Evolutionary conservation across 2,797 vertebrate species (phyloP).

Genomic region (Coregonus suidteri): DNA sequence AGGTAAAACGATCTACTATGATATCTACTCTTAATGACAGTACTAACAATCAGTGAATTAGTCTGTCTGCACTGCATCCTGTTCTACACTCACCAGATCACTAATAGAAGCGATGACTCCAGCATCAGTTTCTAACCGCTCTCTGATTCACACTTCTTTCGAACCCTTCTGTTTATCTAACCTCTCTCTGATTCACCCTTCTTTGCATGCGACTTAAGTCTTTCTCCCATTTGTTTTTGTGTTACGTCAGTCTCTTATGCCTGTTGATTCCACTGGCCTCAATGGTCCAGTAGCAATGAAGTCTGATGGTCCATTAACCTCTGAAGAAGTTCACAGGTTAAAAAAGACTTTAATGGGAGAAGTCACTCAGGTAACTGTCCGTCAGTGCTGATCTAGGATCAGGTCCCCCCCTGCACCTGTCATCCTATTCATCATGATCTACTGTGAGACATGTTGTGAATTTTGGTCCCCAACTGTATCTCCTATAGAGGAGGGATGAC

Average conservation of each 20-base stretch:
- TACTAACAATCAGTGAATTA: neutral
- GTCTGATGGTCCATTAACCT: constrained; percentile 89
- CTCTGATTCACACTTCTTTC: constrained; percentile 39
- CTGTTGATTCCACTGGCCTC: constrained; percentile 86
- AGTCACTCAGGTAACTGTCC: constrained; percentile 87
- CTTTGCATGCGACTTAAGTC: constrained; percentile 73
- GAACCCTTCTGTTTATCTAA: constrained; percentile 13
- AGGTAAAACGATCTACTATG: neutral
- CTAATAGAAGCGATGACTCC: neutral
- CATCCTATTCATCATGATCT: neutral
- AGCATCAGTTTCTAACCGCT: constrained; percentile 15
- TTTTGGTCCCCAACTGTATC: neutral
- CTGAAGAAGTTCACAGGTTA: constrained; percentile 95
- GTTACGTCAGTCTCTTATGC: constrained; percentile 84
- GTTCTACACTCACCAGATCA: neutral
- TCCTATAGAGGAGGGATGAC: neutral
- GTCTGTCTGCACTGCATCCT: neutral
- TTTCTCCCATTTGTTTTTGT: constrained; percentile 59
- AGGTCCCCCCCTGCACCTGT: neutral
- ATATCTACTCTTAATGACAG: neutral
- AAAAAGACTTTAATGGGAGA: constrained; percentile 92
- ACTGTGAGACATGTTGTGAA: neutral
- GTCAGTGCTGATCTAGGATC: neutral
- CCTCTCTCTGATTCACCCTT: constrained; percentile 44
- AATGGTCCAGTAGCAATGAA: constrained; percentile 95